phyloP scores from a whole-genome alignment of 2,888 invertebrate species.

The Ophioninae sp. region DNA sequence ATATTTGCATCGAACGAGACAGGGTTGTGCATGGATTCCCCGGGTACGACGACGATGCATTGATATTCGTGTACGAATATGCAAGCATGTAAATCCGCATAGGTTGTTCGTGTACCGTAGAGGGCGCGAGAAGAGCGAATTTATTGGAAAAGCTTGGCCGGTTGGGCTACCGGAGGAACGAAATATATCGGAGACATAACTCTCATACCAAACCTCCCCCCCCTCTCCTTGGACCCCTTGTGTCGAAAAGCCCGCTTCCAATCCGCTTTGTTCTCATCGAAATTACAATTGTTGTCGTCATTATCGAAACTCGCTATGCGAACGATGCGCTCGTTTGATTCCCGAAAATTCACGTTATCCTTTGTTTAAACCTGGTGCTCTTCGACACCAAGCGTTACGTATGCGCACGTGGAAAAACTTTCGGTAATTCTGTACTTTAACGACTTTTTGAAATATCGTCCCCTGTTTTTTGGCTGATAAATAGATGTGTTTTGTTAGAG shows the following conservation, averaged over 20 bases:
- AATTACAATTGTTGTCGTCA: constrained; percentile 80
- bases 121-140: constrained; percentile 64
- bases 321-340: constrained; percentile 78
- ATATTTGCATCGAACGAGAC: constrained; percentile 56
- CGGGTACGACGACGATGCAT: constrained; percentile 55
- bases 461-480: too few relatives aligned
- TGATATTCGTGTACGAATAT: constrained; percentile 66
- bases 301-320: constrained; percentile 78
- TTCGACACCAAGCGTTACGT: constrained; percentile 26
- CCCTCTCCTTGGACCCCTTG: not conserved
- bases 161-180: constrained; percentile 58
- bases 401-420: constrained; percentile 6
- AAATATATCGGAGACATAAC: constrained; percentile 71
- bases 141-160: constrained; percentile 70
- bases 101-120: constrained; percentile 46
- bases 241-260: not conserved
- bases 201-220: constrained; percentile 65
- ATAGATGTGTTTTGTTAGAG: too few relatives aligned
- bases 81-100: constrained; percentile 62
- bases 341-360: constrained; percentile 54
- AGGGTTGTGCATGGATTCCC: constrained; percentile 23
- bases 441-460: not conserved
- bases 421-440: too few relatives aligned
- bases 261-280: constrained; percentile 75
- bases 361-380: constrained; percentile 33